Conservation (phyloP, 2,797 vertebrate genomes). For the Centropyge bicolor region DNA sequence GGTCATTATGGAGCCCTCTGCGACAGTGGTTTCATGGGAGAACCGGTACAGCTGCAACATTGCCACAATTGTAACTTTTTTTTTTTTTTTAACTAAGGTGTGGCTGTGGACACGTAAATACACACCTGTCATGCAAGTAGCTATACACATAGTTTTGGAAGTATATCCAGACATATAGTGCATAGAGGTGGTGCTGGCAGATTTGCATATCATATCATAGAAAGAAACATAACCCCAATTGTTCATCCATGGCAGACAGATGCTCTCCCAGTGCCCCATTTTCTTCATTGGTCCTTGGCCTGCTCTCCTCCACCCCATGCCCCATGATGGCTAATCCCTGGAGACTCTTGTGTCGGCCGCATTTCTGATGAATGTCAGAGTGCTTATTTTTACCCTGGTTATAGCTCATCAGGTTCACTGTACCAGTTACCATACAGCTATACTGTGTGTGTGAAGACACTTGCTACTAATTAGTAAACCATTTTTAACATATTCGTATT, state of each 20-base stretch:
- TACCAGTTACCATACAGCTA: constrained; percentile 14
- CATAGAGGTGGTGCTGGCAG: no score
- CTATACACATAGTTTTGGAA: no score
- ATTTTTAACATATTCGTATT: not conserved
- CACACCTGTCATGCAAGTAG: no score
- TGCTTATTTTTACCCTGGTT: constrained; percentile 71
- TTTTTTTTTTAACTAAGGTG: no score
- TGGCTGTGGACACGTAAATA: no score
- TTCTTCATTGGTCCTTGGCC: constrained; percentile 53
- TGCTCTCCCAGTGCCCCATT: constrained; percentile 70
- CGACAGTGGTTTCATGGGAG: not conserved
- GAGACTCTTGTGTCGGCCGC: constrained; percentile 57
- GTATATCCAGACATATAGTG: no score
- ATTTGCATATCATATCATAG: no score
- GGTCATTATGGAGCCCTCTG: no score
- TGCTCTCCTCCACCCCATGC: constrained; percentile 43
- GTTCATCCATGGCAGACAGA: constrained; percentile 35
- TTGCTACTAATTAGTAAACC: no score
- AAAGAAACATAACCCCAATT: constrained; percentile 21
- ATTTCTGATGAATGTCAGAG: constrained; percentile 54
- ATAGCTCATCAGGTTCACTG: constrained; percentile 57
- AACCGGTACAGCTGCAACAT: no score
- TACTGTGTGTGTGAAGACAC: not conserved
- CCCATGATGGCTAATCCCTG: constrained; percentile 57
- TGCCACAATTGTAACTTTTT: no score